Conservation (phyloP, 2,113 vertebrate species). For the Cichladusa arquata region DNA sequence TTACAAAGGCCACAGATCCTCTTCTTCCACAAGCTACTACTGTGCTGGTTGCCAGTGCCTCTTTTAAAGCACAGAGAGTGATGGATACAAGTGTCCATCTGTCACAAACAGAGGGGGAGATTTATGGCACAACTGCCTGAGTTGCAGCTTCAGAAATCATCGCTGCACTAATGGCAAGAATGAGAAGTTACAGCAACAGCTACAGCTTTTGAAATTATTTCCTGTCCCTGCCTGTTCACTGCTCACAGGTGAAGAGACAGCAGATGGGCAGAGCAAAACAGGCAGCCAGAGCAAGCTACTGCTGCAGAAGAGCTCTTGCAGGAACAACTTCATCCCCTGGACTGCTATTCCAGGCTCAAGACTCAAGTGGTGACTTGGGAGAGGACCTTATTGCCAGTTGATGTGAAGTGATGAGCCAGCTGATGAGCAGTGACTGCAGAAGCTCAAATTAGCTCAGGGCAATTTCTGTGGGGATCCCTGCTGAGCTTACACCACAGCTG, state of each 20-base stretch:
- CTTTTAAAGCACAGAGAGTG: not conserved
- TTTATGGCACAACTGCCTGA: not conserved
- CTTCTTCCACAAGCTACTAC: not conserved
- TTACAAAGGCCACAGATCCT: not conserved
- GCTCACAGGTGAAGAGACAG: not conserved
- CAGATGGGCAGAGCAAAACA: not conserved
- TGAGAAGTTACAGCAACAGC: not conserved
- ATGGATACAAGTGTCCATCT: not conserved
- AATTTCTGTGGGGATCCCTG: not conserved
- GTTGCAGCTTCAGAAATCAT: not conserved
- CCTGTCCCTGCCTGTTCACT: not conserved
- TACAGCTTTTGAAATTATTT: not conserved
- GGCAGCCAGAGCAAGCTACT: not conserved
- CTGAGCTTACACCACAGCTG: not conserved
- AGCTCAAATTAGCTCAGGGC: not conserved
- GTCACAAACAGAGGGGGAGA: not conserved
- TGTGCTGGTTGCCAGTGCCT: not conserved
- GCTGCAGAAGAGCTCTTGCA: not conserved
- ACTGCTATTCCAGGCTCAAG: not conserved
- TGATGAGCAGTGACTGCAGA: not conserved
- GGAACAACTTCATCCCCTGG: not conserved
- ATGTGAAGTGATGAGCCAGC: not conserved
- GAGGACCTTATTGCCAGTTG: not conserved
- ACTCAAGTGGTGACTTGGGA: not conserved
- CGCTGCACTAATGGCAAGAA: not conserved